Evolutionary conservation across 2,797 vertebrate genomes (phyloP).

Genomic region (Onychomys leucogaster): DNA sequence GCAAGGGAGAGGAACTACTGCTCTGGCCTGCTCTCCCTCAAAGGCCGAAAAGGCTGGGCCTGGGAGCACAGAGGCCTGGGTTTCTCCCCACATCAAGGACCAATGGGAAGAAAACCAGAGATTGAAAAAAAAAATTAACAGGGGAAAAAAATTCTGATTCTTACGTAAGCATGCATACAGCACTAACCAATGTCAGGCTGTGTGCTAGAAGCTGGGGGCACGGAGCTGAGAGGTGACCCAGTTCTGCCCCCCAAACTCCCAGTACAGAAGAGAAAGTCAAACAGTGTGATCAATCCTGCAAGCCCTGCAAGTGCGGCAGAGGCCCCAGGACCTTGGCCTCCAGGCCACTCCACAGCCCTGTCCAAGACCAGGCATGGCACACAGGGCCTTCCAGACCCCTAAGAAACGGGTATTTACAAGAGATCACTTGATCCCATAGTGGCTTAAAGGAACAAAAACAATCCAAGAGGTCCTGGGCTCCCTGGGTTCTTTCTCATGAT

Average conservation of each 20-base stretch:
- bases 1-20: conserved; percentile 55
- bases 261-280: not conserved
- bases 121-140: not conserved
- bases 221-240: conserved; percentile 34
- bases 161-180: conserved; percentile 45
- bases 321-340: not conserved
- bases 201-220: not conserved
- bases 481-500: not conserved
- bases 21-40: conserved; percentile 45
- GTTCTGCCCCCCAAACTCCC: conserved; percentile 12
- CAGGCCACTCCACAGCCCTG: not conserved
- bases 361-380: not conserved
- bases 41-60: conserved; percentile 15
- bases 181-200: not conserved
- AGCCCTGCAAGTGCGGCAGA: not conserved
- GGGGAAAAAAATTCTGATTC: conserved; percentile 5
- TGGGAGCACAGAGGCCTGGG: not conserved
- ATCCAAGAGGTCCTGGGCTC: conserved; percentile 17
- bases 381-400: not conserved
- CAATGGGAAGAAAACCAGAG: not conserved
- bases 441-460: conserved; percentile 43
- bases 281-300: not conserved
- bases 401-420: not conserved
- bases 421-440: conserved; percentile 10
- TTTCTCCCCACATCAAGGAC: conserved; percentile 57